phyloP scores from a whole-genome alignment of 2,797 vertebrate species.

The Gallinago nigripennis region DNA sequence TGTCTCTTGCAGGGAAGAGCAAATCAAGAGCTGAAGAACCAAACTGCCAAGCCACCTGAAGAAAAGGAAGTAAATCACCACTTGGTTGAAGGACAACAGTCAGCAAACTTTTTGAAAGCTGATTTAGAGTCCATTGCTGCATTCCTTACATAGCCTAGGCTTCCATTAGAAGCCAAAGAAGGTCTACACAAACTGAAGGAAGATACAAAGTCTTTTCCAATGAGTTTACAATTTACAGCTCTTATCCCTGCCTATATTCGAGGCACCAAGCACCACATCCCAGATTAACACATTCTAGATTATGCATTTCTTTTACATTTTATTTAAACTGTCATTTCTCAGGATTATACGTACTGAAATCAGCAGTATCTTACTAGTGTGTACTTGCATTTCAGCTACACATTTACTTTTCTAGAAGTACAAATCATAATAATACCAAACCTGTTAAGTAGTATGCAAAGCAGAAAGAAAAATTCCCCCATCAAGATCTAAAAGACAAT shows the following conservation, averaged over 20 bases:
- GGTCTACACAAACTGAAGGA: neutral
- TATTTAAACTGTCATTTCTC: neutral
- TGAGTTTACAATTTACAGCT: neutral
- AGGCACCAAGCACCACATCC: neutral
- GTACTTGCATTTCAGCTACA: neutral
- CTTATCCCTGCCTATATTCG: neutral
- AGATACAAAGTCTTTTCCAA: neutral
- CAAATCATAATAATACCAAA: neutral
- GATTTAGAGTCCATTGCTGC: neutral
- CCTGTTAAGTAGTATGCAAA: neutral
- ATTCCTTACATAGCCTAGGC: neutral
- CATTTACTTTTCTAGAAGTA: neutral
- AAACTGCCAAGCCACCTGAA: neutral
- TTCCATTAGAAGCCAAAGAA: neutral
- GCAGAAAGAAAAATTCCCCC: neutral
- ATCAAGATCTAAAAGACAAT: neutral
- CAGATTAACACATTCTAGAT: neutral
- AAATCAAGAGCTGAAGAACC: constrained; percentile 10
- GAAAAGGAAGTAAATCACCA: constrained; percentile 38
- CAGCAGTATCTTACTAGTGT: neutral
- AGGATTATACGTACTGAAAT: neutral
- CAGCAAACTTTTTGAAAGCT: constrained; percentile 9
- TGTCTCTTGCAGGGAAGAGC: neutral
- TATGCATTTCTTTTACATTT: neutral
- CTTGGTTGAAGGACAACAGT: neutral